Evolutionary conservation across 1,140 invertebrate species (phyloP).

Genomic region (Augochlora pura): DNA sequence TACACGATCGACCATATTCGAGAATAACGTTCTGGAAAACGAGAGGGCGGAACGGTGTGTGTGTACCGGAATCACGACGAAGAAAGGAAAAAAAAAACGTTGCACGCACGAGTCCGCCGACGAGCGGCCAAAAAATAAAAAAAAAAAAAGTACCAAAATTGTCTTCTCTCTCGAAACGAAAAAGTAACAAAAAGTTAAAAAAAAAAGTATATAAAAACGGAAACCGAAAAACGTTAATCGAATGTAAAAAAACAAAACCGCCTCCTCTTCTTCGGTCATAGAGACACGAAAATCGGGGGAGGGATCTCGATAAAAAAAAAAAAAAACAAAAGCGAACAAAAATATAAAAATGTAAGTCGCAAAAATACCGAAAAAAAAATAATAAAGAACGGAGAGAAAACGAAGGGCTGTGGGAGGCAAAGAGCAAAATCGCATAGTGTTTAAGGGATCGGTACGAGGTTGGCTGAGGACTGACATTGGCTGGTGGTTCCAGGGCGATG

Average conservation of each 20-base stretch:
- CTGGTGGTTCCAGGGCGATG: conserved; percentile 81
- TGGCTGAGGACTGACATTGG: conserved; percentile 80
- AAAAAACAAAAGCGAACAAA: conserved; percentile 28
- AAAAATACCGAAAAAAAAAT: background rate
- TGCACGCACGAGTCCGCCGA: background rate
- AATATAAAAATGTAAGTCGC: conserved; percentile 3
- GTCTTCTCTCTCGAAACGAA: background rate
- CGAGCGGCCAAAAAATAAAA: conserved; percentile 23
- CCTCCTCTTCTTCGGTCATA: background rate
- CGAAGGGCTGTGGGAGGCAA: conserved; percentile 66
- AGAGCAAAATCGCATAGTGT: conserved; percentile 76
- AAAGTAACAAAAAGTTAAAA: background rate
- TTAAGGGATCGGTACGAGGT: conserved; percentile 78
- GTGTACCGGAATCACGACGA: conserved; percentile 23
- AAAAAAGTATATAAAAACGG: no score
- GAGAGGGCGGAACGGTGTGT: conserved; percentile 33
- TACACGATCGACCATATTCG: conserved; percentile 25
- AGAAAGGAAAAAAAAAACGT: conserved; percentile 22
- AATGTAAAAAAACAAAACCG: background rate
- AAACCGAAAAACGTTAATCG: background rate
- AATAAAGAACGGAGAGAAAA: conserved; percentile 36
- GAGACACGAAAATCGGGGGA: conserved; percentile 31
- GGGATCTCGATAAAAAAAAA: conserved; percentile 20
- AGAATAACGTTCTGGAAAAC: conserved; percentile 20
- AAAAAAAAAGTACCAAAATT: conserved; percentile 1